phyloP scores from a whole-genome alignment of 1,140 invertebrate genomes.

The Drosophila lini region DNA sequence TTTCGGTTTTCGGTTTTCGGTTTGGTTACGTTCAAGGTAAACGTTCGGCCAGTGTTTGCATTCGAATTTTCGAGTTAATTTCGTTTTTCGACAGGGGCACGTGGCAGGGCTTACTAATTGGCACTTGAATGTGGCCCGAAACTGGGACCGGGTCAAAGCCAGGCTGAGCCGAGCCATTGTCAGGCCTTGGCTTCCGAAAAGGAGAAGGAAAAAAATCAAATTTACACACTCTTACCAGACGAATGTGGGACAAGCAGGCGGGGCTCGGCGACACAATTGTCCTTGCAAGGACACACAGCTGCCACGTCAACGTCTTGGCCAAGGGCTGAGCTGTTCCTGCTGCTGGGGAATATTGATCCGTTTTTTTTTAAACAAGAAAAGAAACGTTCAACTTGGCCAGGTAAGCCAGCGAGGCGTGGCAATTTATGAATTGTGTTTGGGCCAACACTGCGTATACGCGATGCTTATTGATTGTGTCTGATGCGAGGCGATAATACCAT shows the following conservation, averaged over 20 bases:
- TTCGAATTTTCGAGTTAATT: conserved; percentile 62
- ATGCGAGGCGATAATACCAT: neutral
- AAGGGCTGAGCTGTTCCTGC: conserved; percentile 40
- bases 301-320: conserved; percentile 72
- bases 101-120: conserved; percentile 56
- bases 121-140: conserved; percentile 53
- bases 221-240: conserved; percentile 35
- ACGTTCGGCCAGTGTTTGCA: conserved; percentile 22
- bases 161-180: conserved; percentile 16
- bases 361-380: conserved; percentile 7
- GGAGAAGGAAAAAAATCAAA: conserved; percentile 35
- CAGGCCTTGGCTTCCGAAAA: conserved; percentile 36
- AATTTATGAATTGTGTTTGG: conserved; percentile 70
- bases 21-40: conserved; percentile 61
- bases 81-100: conserved; percentile 30
- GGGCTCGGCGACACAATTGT: conserved; percentile 59
- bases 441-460: conserved; percentile 63
- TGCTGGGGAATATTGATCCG: conserved; percentile 73
- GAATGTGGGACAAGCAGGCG: conserved; percentile 33
- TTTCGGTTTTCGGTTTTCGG: conserved; percentile 18
- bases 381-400: conserved; percentile 60
- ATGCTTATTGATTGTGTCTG: conserved; percentile 70
- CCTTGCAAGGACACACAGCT: conserved; percentile 76
- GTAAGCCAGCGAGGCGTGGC: conserved; percentile 35
- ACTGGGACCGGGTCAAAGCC: conserved; percentile 45